Percentiles rank a stretch among this genome's conserved stretches.
phyloP scores from a whole-genome alignment of 2,797 vertebrate genomes.

The Microchirus variegatus region DNA sequence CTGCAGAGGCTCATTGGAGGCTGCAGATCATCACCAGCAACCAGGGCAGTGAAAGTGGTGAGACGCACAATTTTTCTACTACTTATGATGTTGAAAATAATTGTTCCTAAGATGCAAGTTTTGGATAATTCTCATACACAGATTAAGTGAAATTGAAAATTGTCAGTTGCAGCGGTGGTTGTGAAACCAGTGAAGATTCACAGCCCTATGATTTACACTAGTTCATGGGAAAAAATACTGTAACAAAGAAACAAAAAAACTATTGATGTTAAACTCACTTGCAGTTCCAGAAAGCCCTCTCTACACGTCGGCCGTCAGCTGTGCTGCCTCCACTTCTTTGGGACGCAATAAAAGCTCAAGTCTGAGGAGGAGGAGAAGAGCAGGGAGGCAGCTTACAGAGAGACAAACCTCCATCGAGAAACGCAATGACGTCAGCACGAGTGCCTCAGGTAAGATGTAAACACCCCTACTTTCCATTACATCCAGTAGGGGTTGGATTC shows the following conservation, averaged over 20 bases:
- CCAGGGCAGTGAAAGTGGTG: slow-evolving; percentile 64
- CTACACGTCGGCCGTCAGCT: slow-evolving; percentile 33
- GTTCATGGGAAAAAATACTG: too few species aligned
- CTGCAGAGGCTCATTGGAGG: slow-evolving; percentile 95
- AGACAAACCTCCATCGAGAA: slow-evolving; percentile 78
- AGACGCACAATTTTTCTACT: slow-evolving; percentile 28
- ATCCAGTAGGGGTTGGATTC: too few species aligned
- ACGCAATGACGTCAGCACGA: slow-evolving; percentile 87
- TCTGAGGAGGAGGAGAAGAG: slow-evolving; percentile 71
- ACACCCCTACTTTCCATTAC: too few species aligned
- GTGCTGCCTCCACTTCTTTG: slow-evolving; percentile 44
- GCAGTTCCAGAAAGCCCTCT: slow-evolving; percentile 59
- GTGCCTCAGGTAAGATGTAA: slow-evolving; percentile 85
- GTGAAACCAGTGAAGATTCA: too few species aligned
- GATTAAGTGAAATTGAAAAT: too few species aligned
- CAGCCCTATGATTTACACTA: too few species aligned
- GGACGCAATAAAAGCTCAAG: slow-evolving; percentile 67
- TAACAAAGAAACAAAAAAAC: not conserved
- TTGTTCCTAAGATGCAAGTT: not conserved
- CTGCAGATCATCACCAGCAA: slow-evolving; percentile 93
- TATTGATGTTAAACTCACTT: not conserved
- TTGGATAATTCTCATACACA: too few species aligned
- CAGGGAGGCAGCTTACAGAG: slow-evolving; percentile 54
- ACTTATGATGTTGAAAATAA: not conserved
- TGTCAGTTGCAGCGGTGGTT: too few species aligned